phyloP scores from a whole-genome alignment of 2,888 invertebrate species.

The Nebria salina region DNA sequence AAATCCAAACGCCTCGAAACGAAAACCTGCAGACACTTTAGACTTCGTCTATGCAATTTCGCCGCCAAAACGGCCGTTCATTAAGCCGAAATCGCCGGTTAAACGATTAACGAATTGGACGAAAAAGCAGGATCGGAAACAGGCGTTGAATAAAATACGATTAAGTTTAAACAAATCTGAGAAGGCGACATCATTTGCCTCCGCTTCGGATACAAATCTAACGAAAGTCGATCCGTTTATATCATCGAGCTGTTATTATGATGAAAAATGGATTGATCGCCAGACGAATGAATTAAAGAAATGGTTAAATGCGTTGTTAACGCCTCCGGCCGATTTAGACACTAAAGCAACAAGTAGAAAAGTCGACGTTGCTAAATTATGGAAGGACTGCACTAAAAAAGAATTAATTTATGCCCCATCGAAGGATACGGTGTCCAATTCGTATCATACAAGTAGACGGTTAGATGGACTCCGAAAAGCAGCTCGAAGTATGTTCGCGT shows the following conservation, averaged over 20 bases:
- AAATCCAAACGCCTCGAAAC: slow-evolving; percentile 55
- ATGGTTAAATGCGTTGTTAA: slow-evolving; percentile 81
- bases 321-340: slow-evolving; percentile 78
- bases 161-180: slow-evolving; percentile 24
- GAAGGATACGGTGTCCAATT: slow-evolving; percentile 74
- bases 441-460: slow-evolving; percentile 73
- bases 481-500: slow-evolving; percentile 72
- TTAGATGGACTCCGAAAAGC: slow-evolving; percentile 74
- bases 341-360: slow-evolving; percentile 68
- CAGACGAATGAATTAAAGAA: slow-evolving; percentile 79
- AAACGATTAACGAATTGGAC: slow-evolving; percentile 24
- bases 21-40: slow-evolving; percentile 49
- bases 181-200: too few species aligned
- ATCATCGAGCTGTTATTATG: slow-evolving; percentile 72
- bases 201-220: slow-evolving; percentile 51
- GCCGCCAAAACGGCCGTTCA: slow-evolving; percentile 51
- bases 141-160: slow-evolving; percentile 4
- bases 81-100: slow-evolving; percentile 34
- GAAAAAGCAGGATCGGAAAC: slow-evolving; percentile 35
- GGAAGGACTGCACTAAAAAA: slow-evolving; percentile 77
- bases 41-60: slow-evolving; percentile 48
- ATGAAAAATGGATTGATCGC: slow-evolving; percentile 73
- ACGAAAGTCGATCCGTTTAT: slow-evolving; percentile 71
- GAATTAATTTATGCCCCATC: slow-evolving; percentile 71
- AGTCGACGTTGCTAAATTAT: slow-evolving; percentile 78